Evolutionary conservation across 2,888 invertebrate species (phyloP).

Genomic region (Syritta pipiens): DNA sequence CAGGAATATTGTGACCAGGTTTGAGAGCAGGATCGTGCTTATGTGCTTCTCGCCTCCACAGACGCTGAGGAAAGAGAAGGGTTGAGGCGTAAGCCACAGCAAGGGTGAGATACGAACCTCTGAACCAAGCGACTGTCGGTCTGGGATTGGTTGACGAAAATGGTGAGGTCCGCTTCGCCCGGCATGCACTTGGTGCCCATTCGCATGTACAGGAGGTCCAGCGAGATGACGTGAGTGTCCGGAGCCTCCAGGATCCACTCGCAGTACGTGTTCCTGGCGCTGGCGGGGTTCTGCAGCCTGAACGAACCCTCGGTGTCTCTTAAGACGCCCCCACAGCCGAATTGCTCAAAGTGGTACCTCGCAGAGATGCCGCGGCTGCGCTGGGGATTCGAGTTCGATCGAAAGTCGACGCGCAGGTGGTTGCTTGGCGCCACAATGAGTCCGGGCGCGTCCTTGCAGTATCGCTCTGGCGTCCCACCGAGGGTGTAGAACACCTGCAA

Average conservation of each 20-base stretch:
- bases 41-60: conserved; percentile 48
- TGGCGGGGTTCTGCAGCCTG: not conserved
- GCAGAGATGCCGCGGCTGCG: conserved; percentile 84
- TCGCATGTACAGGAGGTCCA: conserved; percentile 58
- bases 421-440: conserved; percentile 85
- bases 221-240: conserved; percentile 81
- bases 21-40: conserved; percentile 35
- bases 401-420: conserved; percentile 85
- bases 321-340: conserved; percentile 87
- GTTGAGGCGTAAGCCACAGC: not conserved
- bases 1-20: conserved; percentile 62
- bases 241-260: conserved; percentile 87
- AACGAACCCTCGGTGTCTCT: conserved; percentile 76
- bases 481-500: conserved; percentile 11
- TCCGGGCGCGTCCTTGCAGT: conserved; percentile 78
- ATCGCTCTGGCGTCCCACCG: conserved; percentile 65
- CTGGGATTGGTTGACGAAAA: conserved; percentile 69
- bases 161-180: conserved; percentile 43
- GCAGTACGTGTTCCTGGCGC: conserved; percentile 77
- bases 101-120: conserved; percentile 62
- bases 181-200: conserved; percentile 45
- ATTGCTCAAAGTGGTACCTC: conserved; percentile 84
- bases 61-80: conserved; percentile 30
- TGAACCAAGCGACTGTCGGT: conserved; percentile 57
- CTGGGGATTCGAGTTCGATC: conserved; percentile 81